Base-by-base conservation (phyloP, 2,113 vertebrate genomes). In the Ranitomeya imitator region DNA sequence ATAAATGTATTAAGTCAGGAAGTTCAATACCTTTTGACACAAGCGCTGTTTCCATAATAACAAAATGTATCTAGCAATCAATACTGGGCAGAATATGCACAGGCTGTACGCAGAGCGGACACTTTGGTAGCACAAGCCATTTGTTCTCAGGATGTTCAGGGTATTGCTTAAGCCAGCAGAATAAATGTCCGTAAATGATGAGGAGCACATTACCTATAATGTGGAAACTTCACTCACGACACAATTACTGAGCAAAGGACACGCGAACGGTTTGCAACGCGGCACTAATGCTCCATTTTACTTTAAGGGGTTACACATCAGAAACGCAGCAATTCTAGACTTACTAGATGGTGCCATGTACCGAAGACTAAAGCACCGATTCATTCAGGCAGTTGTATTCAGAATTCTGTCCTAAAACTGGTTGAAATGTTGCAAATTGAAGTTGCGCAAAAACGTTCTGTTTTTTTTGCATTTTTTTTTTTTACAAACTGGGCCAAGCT, bases 81-180 rank as follows among this genome's bases (percentile, higher is more conserved):
- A 83, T 83, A 83, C 31, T 6, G 37, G 37, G 55, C n/a, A 16
- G 59, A 51, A 82, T 59, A 82, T 63, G 59, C 59, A 63, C 37
- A 13, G 16, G 31, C 57, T 19, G 16, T 1, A 61, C 79, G 45
- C 31, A 82, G 79, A 60, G 23, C 59, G 19, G 79, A 55, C 80
- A 52, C 61, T 80, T n/a, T 16, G 26, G 74, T 18, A 18, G 23
- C 6, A 16, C 23, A 60, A 19, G 31, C 18, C 16, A 60, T 80
- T 31, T 80, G 23, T 60, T 26, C 55, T 26, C 55, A 51, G 55
- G 26, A 65, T 61, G 60, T 45, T 3, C 37, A n/a, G 60, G 7
- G 18, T 83, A 63, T 83, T 83, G 80, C 80, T 83, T 63, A 61
- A 51, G 51, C 9, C 80, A 83, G 80, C 80, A 83, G 55, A 83